Percentiles rank a stretch among this genome's conserved stretches.
phyloP scores from a whole-genome alignment of 2,113 vertebrate genomes.

The Acrocephalus arundinaceus region DNA sequence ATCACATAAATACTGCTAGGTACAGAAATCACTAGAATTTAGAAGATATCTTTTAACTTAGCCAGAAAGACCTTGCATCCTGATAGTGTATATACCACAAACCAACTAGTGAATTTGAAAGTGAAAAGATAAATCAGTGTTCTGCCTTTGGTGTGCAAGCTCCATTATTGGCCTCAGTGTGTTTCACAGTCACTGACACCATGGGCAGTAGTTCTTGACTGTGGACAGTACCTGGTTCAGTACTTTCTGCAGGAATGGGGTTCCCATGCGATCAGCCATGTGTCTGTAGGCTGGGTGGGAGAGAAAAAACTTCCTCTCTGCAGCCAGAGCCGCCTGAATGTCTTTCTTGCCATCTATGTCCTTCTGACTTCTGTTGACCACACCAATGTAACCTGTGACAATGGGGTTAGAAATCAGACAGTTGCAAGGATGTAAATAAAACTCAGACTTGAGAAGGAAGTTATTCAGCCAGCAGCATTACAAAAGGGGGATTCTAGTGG shows the following conservation, averaged over 20 bases:
- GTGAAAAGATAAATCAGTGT: not conserved
- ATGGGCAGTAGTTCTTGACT: not conserved
- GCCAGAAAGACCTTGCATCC: not conserved
- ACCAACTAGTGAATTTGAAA: not conserved
- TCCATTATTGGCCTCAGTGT: not conserved
- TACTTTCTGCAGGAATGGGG: slow-evolving; percentile 92
- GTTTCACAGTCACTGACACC: not conserved
- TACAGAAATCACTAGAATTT: not conserved
- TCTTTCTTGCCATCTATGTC: slow-evolving; percentile 98
- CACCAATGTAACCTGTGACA: slow-evolving; percentile 90
- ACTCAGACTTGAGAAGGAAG: not conserved
- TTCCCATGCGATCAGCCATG: slow-evolving; percentile 98
- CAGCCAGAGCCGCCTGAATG: slow-evolving; percentile 90
- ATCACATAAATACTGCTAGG: not conserved
- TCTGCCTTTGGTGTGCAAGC: not conserved
- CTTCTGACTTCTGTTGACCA: slow-evolving; percentile 98
- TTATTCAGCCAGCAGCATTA: not conserved
- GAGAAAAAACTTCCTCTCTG: slow-evolving; percentile 96
- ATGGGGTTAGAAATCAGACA: not conserved
- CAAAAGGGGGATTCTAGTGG: not conserved
- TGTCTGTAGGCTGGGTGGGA: slow-evolving; percentile 95
- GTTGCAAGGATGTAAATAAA: not conserved
- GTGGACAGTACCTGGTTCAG: slow-evolving; percentile 89
- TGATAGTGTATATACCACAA: not conserved
- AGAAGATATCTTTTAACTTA: not conserved